Evolutionary conservation across 2,888 invertebrate genomes (phyloP).

Genomic region (Mechanitis messenoides): DNA sequence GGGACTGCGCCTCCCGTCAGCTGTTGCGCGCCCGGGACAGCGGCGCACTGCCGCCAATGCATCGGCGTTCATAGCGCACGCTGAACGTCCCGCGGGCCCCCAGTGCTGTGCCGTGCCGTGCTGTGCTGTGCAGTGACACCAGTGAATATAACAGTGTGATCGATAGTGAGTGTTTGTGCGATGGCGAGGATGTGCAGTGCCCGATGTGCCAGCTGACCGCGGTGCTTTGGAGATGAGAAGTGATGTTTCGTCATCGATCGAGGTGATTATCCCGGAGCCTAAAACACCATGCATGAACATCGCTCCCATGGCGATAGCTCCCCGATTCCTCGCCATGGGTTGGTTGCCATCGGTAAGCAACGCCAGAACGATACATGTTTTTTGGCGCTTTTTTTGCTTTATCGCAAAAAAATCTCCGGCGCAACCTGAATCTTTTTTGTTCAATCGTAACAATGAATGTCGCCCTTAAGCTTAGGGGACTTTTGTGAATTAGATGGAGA

Average conservation of each 20-base stretch:
- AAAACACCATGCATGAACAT: conserved; percentile 59
- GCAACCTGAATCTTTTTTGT: conserved; percentile 44
- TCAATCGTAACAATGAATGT: conserved; percentile 55
- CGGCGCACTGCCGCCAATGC: conserved; percentile 68
- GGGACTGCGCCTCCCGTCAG: conserved; percentile 73
- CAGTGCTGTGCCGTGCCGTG: conserved; percentile 44
- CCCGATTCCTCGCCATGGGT: conserved; percentile 40
- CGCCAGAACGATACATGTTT: conserved; percentile 37
- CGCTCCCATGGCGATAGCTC: conserved; percentile 41
- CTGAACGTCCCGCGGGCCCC: conserved; percentile 48
- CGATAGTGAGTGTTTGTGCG: conserved; percentile 56
- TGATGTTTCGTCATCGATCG: conserved; percentile 73
- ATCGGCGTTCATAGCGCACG: conserved; percentile 68
- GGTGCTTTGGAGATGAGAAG: conserved; percentile 64
- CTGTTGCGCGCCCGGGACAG: conserved; percentile 74
- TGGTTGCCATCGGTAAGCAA: conserved; percentile 56
- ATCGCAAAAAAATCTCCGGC: conserved; percentile 40
- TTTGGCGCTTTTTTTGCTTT: conserved; percentile 50
- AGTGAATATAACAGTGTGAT: conserved; percentile 38
- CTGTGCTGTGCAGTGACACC: conserved; percentile 49
- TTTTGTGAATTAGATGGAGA: conserved; percentile 46
- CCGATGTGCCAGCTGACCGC: conserved; percentile 60
- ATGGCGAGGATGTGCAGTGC: conserved; percentile 63
- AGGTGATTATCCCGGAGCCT: conserved; percentile 73
- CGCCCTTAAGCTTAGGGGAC: conserved; percentile 52